A percentile compares a stretch with the other conserved stretches of the same genome.
Conservation (phyloP, 1,140 invertebrate species). For the Bilobella aurantiaca region DNA sequence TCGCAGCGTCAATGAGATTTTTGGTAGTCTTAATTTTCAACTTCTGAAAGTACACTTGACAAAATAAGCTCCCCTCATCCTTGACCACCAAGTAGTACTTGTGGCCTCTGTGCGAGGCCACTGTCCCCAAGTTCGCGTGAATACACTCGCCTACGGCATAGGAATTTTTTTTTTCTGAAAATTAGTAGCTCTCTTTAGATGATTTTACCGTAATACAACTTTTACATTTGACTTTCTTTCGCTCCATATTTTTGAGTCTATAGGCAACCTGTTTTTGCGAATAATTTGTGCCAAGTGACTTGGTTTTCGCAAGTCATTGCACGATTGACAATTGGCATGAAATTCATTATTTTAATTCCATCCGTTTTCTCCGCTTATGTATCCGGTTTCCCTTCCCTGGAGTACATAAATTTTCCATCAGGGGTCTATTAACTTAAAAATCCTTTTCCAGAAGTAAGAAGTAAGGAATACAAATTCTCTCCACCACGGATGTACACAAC, state of each 20-base stretch:
- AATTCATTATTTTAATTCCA: slow-evolving; percentile 15
- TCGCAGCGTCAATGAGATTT: not conserved
- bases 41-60: not conserved
- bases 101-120: not conserved
- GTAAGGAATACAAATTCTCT: slow-evolving; percentile 12
- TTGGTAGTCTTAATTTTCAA: not conserved
- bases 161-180: not conserved
- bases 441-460: not conserved
- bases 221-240: not conserved
- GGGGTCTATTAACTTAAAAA: not conserved
- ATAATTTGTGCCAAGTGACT: slow-evolving; percentile 7
- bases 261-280: not conserved
- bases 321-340: slow-evolving; percentile 2
- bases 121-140: not conserved
- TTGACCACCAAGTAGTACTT: slow-evolving; percentile 7
- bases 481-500: slow-evolving; percentile 18
- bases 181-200: not conserved
- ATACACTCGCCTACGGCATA: not conserved
- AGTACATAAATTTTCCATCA: not conserved
- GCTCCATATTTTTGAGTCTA: not conserved
- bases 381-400: not conserved
- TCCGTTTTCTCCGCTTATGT: slow-evolving; percentile 2
- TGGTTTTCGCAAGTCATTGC: slow-evolving; percentile 13
- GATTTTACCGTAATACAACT: not conserved
- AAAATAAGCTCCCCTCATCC: slow-evolving; percentile 1